phyloP scores from a whole-genome alignment of 2,888 invertebrate genomes.

The Eupelmus urozonus region DNA sequence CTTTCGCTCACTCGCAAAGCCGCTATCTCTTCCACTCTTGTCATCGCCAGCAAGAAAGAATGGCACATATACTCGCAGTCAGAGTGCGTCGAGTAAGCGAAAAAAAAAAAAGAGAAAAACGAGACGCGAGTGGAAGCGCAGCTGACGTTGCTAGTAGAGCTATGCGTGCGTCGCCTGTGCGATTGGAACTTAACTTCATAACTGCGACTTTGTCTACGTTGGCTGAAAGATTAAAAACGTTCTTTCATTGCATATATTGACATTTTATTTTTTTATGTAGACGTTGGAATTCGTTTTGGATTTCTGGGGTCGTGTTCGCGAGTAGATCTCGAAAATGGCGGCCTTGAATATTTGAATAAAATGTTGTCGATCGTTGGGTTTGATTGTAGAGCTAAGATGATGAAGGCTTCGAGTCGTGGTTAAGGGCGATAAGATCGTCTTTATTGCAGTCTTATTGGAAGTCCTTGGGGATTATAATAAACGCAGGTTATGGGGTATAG shows the following conservation, averaged over 20 bases:
- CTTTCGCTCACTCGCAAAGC: neutral
- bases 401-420: constrained; percentile 1
- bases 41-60: constrained; percentile 14
- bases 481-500: neutral
- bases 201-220: too few relatives aligned
- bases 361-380: neutral
- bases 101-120: constrained; percentile 10
- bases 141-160: constrained; percentile 26
- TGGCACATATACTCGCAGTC: neutral
- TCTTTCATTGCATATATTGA: too few relatives aligned
- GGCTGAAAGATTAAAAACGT: too few relatives aligned
- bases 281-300: too few relatives aligned
- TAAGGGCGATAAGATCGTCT: constrained; percentile 54
- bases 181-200: neutral
- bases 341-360: constrained; percentile 43
- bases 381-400: neutral
- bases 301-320: too few relatives aligned
- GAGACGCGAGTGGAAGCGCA: constrained; percentile 2
- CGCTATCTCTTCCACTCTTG: neutral
- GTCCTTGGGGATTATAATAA: constrained; percentile 2
- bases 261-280: too few relatives aligned
- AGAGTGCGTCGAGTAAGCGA: constrained; percentile 2
- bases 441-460: constrained; percentile 52
- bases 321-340: neutral
- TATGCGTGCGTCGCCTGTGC: neutral